phyloP scores from a whole-genome alignment of 2,888 invertebrate genomes.

The Biston betularia region DNA sequence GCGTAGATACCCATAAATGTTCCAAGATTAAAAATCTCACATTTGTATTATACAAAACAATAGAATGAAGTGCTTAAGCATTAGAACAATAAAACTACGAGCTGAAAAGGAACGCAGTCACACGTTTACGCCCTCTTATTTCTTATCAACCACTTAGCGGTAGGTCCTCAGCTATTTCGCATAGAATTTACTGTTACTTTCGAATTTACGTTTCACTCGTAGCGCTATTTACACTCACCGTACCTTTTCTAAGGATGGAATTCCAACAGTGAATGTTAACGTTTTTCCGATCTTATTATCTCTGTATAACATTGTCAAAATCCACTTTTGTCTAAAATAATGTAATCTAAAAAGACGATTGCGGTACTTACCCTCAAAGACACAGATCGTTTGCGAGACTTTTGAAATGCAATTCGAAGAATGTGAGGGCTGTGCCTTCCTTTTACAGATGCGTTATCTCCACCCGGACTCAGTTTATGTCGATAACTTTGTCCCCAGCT shows the following conservation, averaged over 20 bases:
- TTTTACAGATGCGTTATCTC: conserved; percentile 41
- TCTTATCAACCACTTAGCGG: conserved; percentile 35
- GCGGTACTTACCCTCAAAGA: conserved; percentile 30
- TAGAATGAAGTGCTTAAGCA: conserved; percentile 15
- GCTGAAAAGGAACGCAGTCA: conserved; percentile 25
- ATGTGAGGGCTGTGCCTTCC: conserved; percentile 33
- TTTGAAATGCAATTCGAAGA: conserved; percentile 46
- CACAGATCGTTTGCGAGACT: conserved; percentile 58
- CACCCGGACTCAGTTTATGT: conserved; percentile 43
- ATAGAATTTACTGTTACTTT: conserved; percentile 44
- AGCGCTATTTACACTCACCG: conserved; percentile 40
- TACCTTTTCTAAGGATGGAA: conserved; percentile 47
- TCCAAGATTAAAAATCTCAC: conserved; percentile 11
- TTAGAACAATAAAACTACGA: conserved; percentile 24
- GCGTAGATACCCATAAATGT: conserved; percentile 2
- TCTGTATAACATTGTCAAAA: conserved; percentile 47
- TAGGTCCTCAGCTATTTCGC: conserved; percentile 28
- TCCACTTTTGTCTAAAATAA: conserved; percentile 56
- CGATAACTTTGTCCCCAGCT: conserved; percentile 71
- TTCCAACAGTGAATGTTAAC: conserved; percentile 51
- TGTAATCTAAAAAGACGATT: conserved; percentile 50
- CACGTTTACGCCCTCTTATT: conserved; percentile 26
- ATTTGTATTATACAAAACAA: conserved; percentile 21
- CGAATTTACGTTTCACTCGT: conserved; percentile 33
- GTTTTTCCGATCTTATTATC: conserved; percentile 52